Conservation (phyloP, 2,797 vertebrate genomes). For the Clamator glandarius region DNA sequence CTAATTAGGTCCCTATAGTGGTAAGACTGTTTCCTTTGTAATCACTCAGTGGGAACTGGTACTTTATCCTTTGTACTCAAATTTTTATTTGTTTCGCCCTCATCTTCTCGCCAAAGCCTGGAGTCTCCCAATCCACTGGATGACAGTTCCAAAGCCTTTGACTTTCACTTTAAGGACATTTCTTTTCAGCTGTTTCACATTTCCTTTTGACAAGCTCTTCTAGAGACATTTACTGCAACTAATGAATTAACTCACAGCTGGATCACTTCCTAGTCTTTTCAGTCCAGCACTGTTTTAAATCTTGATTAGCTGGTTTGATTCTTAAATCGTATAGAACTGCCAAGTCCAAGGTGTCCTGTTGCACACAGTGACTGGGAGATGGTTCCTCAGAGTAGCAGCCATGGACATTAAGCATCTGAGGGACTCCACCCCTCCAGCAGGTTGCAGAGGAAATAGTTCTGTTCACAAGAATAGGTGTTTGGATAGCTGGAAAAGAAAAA, state of each 20-base stretch:
- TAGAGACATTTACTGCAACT: slow-evolving; percentile 7
- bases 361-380: neutral
- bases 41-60: slow-evolving; percentile 5
- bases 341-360: neutral
- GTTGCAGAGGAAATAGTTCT: neutral
- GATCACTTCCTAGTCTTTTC: slow-evolving; percentile 1
- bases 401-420: neutral
- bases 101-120: neutral
- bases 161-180: neutral
- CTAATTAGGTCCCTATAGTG: slow-evolving; percentile 41
- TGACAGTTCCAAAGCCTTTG: slow-evolving; percentile 26
- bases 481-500: neutral
- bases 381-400: neutral
- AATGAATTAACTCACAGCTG: slow-evolving; percentile 38
- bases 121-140: neutral
- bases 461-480: neutral
- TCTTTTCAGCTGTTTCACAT: slow-evolving; percentile 31
- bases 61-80: slow-evolving; percentile 4
- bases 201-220: slow-evolving; percentile 29
- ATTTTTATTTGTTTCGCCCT: slow-evolving; percentile 35
- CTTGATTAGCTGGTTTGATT: slow-evolving; percentile 10
- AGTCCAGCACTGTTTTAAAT: neutral
- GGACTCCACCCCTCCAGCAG: neutral
- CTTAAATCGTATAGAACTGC: neutral
- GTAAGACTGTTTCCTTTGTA: slow-evolving; percentile 23